Conservation (phyloP, 2,797 vertebrate species). For the Sebastes minor region DNA sequence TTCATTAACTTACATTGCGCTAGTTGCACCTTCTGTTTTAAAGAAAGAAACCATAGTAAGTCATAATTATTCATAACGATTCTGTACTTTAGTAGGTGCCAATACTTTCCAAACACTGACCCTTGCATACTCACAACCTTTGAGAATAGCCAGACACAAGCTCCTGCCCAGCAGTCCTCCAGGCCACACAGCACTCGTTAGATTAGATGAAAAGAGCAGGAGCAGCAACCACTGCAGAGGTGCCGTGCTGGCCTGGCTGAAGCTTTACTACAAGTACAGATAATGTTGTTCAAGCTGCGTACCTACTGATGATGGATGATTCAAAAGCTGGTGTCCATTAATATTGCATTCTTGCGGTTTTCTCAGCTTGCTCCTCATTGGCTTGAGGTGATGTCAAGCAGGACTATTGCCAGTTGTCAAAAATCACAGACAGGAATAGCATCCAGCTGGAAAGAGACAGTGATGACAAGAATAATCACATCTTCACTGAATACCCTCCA, state of each 20-base stretch:
- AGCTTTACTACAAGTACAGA: conserved; percentile 3
- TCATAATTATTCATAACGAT: not conserved
- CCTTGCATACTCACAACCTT: conserved; percentile 8
- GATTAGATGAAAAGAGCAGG: conserved; percentile 60
- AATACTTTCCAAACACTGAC: conserved; percentile 3
- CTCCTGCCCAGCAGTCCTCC: conserved; percentile 11
- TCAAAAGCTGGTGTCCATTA: conserved; percentile 44
- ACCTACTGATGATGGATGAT: conserved; percentile 18
- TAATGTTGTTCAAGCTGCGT: not conserved
- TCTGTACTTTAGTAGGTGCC: not conserved
- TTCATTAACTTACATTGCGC: not conserved
- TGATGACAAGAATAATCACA: conserved; percentile 73
- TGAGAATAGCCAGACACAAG: conserved; percentile 43
- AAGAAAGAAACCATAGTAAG: not conserved
- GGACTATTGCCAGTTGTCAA: conserved; percentile 60
- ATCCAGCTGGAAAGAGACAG: conserved; percentile 66
- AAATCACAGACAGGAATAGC: conserved; percentile 55
- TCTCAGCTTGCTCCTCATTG: conserved; percentile 29
- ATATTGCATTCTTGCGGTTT: conserved; percentile 21
- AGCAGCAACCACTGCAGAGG: conserved; percentile 27
- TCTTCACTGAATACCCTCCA: conserved; percentile 56
- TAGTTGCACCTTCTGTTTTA: not conserved
- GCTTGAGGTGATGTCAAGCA: conserved; percentile 57
- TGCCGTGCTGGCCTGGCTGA: conserved; percentile 1
- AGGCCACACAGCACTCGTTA: conserved; percentile 39